These are phyloP conservation scores for Busseola fusca DNA, from an alignment of 2,888 invertebrate genomes.

Conservation along the genomic window DNA sequence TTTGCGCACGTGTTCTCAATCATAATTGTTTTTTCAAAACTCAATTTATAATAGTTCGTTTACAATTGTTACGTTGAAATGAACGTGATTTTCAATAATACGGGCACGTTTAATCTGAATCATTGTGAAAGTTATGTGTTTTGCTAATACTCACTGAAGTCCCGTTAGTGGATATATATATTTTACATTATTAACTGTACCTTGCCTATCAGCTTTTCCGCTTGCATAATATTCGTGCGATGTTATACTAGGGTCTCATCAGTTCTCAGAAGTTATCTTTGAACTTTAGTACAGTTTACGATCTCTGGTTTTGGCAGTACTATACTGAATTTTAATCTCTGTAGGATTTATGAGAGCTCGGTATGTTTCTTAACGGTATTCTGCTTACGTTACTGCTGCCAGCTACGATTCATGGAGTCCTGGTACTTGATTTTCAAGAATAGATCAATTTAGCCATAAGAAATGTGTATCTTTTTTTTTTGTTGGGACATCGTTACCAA, in stretches of 20 bases:
- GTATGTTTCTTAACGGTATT: slow-evolving; percentile 41
- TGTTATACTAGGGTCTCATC: slow-evolving; percentile 46
- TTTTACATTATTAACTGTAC: not conserved
- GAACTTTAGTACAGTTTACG: slow-evolving; percentile 42
- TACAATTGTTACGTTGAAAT: slow-evolving; percentile 48
- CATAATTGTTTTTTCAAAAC: slow-evolving; percentile 60
- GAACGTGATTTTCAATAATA: slow-evolving; percentile 66
- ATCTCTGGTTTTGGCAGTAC: slow-evolving; percentile 48
- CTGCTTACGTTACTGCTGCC: slow-evolving; percentile 40
- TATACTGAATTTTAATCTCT: slow-evolving; percentile 44
- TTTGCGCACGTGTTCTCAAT: slow-evolving; percentile 56
- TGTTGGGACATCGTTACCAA: not conserved
- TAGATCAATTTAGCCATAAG: slow-evolving; percentile 27
- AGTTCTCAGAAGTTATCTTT: slow-evolving; percentile 36
- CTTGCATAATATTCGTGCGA: slow-evolving; percentile 39
- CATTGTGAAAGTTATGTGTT: slow-evolving; percentile 60
- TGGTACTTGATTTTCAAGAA: slow-evolving; percentile 39
- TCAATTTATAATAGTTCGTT: slow-evolving; percentile 45
- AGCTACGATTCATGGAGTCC: slow-evolving; percentile 34
- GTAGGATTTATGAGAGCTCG: slow-evolving; percentile 31
- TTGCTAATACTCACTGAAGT: slow-evolving; percentile 33
- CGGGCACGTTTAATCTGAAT: slow-evolving; percentile 60
- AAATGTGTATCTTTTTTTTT: slow-evolving; percentile 3
- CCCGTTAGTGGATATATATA: slow-evolving; percentile 18
- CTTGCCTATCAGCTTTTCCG: slow-evolving; percentile 19